Base-by-base conservation (phyloP, 2,113 vertebrate species). In the Furnarius figulus region DNA sequence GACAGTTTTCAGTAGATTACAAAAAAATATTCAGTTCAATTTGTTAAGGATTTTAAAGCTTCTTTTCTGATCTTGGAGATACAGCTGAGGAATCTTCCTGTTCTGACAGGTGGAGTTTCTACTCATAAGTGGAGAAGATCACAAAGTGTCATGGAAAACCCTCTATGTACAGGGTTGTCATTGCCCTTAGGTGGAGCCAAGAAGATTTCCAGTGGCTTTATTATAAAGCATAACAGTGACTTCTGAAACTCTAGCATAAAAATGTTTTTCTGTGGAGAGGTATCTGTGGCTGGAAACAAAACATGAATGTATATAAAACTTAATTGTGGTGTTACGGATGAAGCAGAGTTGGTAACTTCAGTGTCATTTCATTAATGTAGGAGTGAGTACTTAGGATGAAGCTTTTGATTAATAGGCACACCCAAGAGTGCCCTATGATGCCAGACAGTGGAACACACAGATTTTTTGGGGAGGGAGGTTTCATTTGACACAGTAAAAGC, bases 221-320 rank as follows among this genome's bases (percentile, higher is more conserved):
- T 22, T 63, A 31, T 52, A 23, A 84, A 52, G 6, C 5, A 4
- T 33, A n/a, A 63, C 39, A 58, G 17, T 52, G 47, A 22, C 30
- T 65, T 65, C 33, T 44, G 62, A 65, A 31, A 15, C 18, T 30
- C 17, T 46, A 31, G 39, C 4, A 1, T 70, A 7, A 18, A 39
- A 25, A 11, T 40, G 28, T 8, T 13, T 93, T 76, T 46, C 56
- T 7, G 13, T 39, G 17, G 12, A 6, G 28, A 20, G 6, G 19
- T 31, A 12, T 27, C 31, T 44, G 8, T 35, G 58, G 15, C 65
- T 68, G 59, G 35, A 31, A 59, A 31, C 17, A 77, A 85, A 47
- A 17, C 65, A 30, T 16, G 39, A 20, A 12, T 0, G 0, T 7
- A 6, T 28, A 21, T 15, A 63, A 53, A 47, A 8, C 27, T 52